A percentile compares a stretch with the other conserved stretches of the same genome.
These are phyloP conservation scores for Manacus vitellinus DNA, from an alignment of 2,113 vertebrate genomes.

Conservation along the genomic window DNA sequence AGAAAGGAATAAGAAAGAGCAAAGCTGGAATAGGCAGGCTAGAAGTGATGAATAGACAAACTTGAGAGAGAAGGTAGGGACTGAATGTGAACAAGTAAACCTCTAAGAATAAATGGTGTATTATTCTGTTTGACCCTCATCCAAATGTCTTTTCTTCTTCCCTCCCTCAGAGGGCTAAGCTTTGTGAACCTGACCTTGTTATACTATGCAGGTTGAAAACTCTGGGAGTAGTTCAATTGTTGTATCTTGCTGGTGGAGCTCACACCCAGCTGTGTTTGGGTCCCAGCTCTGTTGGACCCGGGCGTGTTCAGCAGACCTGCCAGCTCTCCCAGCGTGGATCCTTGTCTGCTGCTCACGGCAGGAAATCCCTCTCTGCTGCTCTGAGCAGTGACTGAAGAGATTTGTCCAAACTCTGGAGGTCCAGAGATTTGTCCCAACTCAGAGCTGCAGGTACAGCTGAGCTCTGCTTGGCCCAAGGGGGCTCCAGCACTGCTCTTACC, in stretches of 20 bases:
- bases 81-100: background rate
- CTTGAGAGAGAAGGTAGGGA: background rate
- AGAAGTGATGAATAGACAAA: background rate
- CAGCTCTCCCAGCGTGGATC: background rate
- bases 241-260: background rate
- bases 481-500: background rate
- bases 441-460: background rate
- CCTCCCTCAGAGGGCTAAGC: background rate
- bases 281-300: background rate
- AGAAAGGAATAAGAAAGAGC: background rate
- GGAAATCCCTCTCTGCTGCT: background rate
- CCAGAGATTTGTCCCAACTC: background rate
- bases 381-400: background rate
- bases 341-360: background rate
- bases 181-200: background rate
- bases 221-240: background rate
- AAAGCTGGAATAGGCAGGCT: background rate
- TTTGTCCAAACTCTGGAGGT: background rate
- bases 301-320: background rate
- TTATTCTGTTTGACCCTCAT: background rate
- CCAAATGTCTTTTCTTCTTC: background rate
- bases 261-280: background rate
- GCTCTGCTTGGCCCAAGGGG: background rate
- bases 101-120: background rate
- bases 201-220: background rate